Conservation (phyloP, 2,113 vertebrate genomes). For the Poicephalus gulielmi region DNA sequence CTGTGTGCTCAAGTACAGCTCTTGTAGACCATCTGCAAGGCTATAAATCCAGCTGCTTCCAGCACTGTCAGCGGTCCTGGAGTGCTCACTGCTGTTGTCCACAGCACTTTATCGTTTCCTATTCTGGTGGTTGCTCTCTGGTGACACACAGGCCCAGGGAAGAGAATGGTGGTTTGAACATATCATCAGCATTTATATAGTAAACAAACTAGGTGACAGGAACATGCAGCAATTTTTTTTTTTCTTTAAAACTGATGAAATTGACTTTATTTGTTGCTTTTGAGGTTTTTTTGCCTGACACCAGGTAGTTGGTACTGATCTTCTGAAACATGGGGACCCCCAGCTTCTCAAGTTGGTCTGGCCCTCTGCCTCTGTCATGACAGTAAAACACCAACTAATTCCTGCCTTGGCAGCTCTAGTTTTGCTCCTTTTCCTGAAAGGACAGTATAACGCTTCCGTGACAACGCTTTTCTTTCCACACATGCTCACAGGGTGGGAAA, state of each 20-base stretch:
- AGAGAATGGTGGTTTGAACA: not conserved
- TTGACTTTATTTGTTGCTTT: not conserved
- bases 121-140: not conserved
- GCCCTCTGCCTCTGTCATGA: not conserved
- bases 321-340: not conserved
- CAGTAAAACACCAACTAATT: not conserved
- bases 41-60: not conserved
- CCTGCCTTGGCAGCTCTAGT: not conserved
- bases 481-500: not conserved
- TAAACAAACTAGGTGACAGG: not conserved
- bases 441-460: not conserved
- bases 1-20: not conserved
- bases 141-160: not conserved
- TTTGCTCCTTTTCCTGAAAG: not conserved
- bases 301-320: not conserved
- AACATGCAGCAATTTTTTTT: not conserved
- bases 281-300: not conserved
- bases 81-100: not conserved
- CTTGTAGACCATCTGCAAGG: not conserved
- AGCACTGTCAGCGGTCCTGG: not conserved
- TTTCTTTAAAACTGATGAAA: not conserved
- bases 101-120: not conserved
- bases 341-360: not conserved
- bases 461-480: not conserved
- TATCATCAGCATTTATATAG: not conserved